Percentiles rank a stretch among this genome's conserved stretches.
Evolutionary conservation across 2,888 invertebrate species (phyloP).

Genomic region (Dione vanillae): DNA sequence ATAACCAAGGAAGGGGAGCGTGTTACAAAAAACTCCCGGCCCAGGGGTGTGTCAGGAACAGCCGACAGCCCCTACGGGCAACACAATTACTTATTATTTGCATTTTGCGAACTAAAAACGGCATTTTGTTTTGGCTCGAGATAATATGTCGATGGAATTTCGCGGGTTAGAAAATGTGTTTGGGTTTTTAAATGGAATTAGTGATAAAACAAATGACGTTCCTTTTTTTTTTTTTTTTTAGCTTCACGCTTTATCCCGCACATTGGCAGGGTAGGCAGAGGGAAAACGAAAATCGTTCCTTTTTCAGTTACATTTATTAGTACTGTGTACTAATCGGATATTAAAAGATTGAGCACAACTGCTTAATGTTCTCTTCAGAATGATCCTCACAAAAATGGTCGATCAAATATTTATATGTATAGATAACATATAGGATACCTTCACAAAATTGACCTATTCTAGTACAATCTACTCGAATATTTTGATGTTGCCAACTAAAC

Average conservation of each 20-base stretch:
- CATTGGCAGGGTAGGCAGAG: no score
- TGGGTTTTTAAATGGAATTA: background rate
- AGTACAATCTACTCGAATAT: no score
- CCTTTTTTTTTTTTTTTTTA: background rate
- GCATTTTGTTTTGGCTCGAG: slow-evolving; percentile 46
- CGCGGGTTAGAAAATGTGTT: background rate
- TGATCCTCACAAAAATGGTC: no score
- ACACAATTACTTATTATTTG: slow-evolving; percentile 69
- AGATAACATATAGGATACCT: no score
- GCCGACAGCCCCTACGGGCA: slow-evolving; percentile 59
- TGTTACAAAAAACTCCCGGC: slow-evolving; percentile 71
- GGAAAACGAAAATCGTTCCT: no score
- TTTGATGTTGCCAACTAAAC: no score
- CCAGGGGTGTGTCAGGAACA: slow-evolving; percentile 68
- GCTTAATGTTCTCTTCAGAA: no score
- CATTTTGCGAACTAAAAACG: slow-evolving; percentile 52
- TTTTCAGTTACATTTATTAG: no score
- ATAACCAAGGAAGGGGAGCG: slow-evolving; percentile 47
- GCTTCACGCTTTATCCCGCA: background rate
- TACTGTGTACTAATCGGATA: no score
- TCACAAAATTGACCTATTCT: no score
- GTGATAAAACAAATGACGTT: background rate
- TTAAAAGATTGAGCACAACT: no score
- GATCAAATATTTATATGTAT: no score
- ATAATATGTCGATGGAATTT: slow-evolving; percentile 28